These are phyloP conservation scores for Prionailurus bengalensis DNA, from an alignment of 2,113 vertebrate genomes.

Conservation along the genomic window DNA sequence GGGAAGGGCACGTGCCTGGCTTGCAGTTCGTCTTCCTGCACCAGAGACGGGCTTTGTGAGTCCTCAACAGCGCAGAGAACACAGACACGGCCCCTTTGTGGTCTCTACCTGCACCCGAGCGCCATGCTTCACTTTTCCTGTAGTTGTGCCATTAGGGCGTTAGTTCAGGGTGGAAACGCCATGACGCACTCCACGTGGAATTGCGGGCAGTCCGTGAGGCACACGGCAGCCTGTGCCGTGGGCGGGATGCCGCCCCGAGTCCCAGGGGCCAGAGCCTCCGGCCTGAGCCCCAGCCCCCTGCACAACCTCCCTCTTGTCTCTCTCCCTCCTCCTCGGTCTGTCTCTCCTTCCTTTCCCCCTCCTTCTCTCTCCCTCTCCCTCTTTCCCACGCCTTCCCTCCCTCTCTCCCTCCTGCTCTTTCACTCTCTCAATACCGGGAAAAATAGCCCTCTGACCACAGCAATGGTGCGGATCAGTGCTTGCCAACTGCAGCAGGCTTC, in stretches of 20 bases:
- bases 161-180: not conserved
- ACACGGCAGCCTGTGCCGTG: not conserved
- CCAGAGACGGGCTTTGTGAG: rapidly evolving
- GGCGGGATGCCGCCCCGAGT: no score
- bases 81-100: not conserved
- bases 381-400: rapidly evolving
- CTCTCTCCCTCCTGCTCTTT: not conserved
- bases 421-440: not conserved
- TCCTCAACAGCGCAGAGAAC: no score
- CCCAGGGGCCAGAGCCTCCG: not conserved
- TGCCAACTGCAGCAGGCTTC: no score
- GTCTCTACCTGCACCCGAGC: not conserved
- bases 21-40: no score
- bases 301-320: not conserved
- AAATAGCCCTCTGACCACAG: not conserved
- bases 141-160: not conserved
- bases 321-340: not conserved
- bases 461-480: not conserved
- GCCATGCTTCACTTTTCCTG: not conserved
- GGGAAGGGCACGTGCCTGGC: not conserved
- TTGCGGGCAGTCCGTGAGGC: not conserved
- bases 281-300: not conserved
- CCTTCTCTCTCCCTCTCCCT: not conserved
- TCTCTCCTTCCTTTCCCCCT: not conserved
- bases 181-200: not conserved